Evolutionary conservation across 1,140 invertebrate genomes (phyloP).

Genomic region (Ylistrum balloti): DNA sequence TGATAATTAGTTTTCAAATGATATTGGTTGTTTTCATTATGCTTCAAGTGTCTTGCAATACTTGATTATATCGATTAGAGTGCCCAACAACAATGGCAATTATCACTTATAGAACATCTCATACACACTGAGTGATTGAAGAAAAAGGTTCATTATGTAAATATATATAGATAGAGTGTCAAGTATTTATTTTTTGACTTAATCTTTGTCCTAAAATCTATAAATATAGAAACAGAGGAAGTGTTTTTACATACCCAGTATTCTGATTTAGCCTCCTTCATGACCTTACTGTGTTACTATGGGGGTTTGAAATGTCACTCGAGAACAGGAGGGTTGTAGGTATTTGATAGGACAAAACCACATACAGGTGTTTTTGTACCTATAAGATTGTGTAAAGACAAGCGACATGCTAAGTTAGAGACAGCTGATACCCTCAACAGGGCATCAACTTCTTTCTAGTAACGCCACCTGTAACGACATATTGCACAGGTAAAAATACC

Average conservation of each 20-base stretch:
- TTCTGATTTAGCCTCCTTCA: not conserved
- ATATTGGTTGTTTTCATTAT: not conserved
- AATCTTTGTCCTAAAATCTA: not conserved
- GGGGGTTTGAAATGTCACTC: not conserved
- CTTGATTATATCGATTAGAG: no score
- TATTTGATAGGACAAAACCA: not conserved
- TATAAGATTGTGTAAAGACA: constrained; percentile 35
- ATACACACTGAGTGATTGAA: no score
- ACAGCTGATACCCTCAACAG: constrained; percentile 6
- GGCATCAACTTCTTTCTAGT: constrained; percentile 17
- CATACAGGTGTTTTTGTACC: not conserved
- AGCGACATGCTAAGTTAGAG: constrained; percentile 24
- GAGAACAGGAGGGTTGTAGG: not conserved
- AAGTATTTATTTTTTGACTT: not conserved
- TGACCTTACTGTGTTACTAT: not conserved
- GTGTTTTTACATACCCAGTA: not conserved
- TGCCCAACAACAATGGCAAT: no score
- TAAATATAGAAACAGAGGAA: not conserved
- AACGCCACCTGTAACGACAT: constrained; percentile 24
- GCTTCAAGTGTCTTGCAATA: not conserved
- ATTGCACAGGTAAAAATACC: not conserved
- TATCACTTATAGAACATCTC: not conserved
- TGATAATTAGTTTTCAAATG: not conserved
- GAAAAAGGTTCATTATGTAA: not conserved
- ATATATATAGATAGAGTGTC: not conserved